These are phyloP conservation scores for Octodonta nipae DNA, from an alignment of 2,888 invertebrate genomes.

Conservation along the genomic window DNA sequence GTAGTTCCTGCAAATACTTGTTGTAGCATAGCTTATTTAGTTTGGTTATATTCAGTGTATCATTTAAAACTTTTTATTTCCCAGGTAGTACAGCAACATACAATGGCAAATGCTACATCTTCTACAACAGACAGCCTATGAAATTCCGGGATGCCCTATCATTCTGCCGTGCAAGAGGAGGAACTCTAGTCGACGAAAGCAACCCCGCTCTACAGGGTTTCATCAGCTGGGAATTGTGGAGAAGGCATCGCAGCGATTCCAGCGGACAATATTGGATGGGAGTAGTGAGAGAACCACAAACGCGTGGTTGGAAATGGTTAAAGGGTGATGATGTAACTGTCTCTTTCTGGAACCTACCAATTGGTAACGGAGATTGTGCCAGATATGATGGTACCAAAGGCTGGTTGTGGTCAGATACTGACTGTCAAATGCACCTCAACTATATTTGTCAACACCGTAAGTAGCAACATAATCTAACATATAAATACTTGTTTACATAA, in stretches of 20 bases:
- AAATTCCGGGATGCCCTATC: constrained; percentile 65
- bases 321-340: constrained; percentile 73
- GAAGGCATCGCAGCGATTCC: constrained; percentile 77
- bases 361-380: constrained; percentile 72
- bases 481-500: no score
- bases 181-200: constrained; percentile 78
- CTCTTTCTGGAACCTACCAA: constrained; percentile 83
- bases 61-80: no score
- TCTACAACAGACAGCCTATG: constrained; percentile 75
- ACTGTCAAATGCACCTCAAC: constrained; percentile 70
- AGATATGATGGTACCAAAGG: constrained; percentile 85
- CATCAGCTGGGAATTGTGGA: constrained; percentile 88
- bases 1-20: no score
- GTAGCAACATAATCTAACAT: constrained; percentile 30
- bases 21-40: no score
- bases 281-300: constrained; percentile 58
- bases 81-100: constrained; percentile 79
- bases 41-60: no score
- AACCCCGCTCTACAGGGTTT: constrained; percentile 89
- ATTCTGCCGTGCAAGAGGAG: constrained; percentile 66
- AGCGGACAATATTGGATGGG: constrained; percentile 94
- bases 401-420: constrained; percentile 89
- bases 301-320: constrained; percentile 73
- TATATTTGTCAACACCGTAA: constrained; percentile 89
- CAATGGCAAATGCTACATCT: constrained; percentile 89